These are phyloP conservation scores for Plodia interpunctella DNA, from an alignment of 1,140 invertebrate genomes.

Conservation along the genomic window DNA sequence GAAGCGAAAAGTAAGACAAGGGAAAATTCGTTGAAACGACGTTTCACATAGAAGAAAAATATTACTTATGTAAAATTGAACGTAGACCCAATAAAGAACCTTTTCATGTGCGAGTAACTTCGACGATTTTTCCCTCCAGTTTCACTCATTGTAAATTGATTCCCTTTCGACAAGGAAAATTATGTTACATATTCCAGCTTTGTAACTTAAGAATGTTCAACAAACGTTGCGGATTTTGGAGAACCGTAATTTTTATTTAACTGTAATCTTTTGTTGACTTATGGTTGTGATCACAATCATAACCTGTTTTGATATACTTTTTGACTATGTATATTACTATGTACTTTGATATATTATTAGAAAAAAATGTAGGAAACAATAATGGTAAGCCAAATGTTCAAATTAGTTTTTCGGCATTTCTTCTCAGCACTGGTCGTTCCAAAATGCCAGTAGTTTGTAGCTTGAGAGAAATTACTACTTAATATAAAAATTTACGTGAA, in stretches of 20 bases:
- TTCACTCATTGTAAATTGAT: constrained; percentile 29
- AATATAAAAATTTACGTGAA: too few species aligned
- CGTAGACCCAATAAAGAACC: constrained; percentile 23
- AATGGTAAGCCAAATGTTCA: too few species aligned
- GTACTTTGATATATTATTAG: too few species aligned
- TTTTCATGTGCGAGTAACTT: constrained; percentile 33
- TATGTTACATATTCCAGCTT: constrained; percentile 24
- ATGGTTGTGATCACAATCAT: too few species aligned
- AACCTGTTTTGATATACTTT: too few species aligned
- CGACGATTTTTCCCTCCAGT: constrained; percentile 30
- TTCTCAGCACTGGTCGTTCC: too few species aligned
- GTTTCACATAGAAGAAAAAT: constrained; percentile 11
- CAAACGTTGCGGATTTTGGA: neutral
- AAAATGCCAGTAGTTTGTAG: too few species aligned
- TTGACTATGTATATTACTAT: too few species aligned
- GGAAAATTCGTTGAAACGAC: constrained; percentile 1
- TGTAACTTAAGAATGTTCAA: neutral
- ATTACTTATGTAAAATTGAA: constrained; percentile 27
- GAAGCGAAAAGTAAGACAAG: neutral
- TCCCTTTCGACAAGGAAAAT: constrained; percentile 30
- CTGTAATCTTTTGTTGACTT: neutral
- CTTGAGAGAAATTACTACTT: too few species aligned
- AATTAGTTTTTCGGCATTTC: too few species aligned
- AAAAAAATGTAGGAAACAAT: too few species aligned
- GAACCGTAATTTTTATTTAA: neutral